Conservation (phyloP, 2,797 vertebrate genomes). For the Coregonus suidteri region DNA sequence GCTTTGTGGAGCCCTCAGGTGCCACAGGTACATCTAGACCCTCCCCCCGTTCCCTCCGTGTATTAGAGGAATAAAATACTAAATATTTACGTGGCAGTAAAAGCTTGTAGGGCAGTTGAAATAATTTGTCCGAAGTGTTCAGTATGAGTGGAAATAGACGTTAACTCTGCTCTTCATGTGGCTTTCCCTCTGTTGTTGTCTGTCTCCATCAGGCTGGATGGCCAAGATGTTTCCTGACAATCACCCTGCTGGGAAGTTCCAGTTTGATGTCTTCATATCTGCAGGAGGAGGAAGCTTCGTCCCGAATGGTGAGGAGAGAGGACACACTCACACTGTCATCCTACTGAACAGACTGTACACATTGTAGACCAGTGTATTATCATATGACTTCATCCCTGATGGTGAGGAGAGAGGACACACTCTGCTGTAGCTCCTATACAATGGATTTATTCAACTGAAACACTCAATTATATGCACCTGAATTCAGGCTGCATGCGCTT, state of each 20-base stretch:
- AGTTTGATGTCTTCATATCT: conserved; percentile 91
- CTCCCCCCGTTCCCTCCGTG: not conserved
- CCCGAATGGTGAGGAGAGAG: conserved; percentile 85
- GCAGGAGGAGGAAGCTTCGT: conserved; percentile 89
- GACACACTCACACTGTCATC: conserved; percentile 55
- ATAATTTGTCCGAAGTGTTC: conserved; percentile 29
- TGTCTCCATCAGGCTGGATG: conserved; percentile 76
- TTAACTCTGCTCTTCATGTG: not conserved
- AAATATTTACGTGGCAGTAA: not conserved
- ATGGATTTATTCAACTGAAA: not conserved
- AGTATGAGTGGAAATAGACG: conserved; percentile 51
- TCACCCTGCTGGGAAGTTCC: conserved; percentile 76
- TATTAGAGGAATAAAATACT: not conserved
- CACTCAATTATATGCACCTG: not conserved
- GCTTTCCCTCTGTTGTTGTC: conserved; percentile 48
- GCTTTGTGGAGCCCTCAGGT: conserved; percentile 73
- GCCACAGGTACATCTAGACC: conserved; percentile 50
- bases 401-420: conserved; percentile 66
- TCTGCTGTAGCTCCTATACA: not conserved
- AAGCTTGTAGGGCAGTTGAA: not conserved
- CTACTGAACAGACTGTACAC: not conserved
- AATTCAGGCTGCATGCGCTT: not conserved
- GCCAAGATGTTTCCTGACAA: conserved; percentile 78
- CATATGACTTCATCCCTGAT: conserved; percentile 88
- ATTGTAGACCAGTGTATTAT: conserved; percentile 80